Base-by-base conservation (phyloP, 2,888 invertebrate genomes). In the Nymphalis c-album region DNA sequence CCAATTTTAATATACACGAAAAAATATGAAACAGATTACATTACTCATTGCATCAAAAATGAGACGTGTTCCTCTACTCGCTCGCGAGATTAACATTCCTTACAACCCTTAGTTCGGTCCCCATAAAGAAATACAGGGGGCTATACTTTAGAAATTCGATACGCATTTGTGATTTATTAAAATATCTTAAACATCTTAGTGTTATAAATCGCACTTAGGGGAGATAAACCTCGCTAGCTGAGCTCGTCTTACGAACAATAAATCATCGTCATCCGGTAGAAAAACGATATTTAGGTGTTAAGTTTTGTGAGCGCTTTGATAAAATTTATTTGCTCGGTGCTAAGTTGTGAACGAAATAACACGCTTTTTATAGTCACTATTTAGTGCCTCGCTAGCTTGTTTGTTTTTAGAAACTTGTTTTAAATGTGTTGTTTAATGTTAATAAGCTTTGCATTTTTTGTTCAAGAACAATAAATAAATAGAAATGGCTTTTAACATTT, bases 141-240 rank as follows among this genome's bases (percentile, higher is more conserved):
- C 80, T 80, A 82, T 83, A 83, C 85, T 83, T 83, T 83, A 81
- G 90, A 86, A 88, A 91, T 88, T 85, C 86, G 90, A 91, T 84
- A 86, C 87, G 87, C 85, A 82, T 87, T 90, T 86, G 85, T 88
- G 90, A 91, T 91, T 91, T 91, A 92, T 91, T 87, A 88, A 86
- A 88, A 89, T 88, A 86, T 85, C 86, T 87, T 82, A 82, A 86
- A 87, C 85, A 84, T 86, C 85, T 87, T 83, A 80, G 85, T 86
- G 84, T 85, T 86, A 86, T 88, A 87, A 88, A 88, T 88, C 81
- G 85, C 83, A 79, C 81, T 80, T 79, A 79, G 89, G 89, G 90
- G 87, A 90, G 90, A 90, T 90, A 88, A 87, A 86, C 82, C 82
- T 82, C 78, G 78, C 83, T 85, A 75, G 74, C 70, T 75, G 77